Base-by-base conservation (phyloP, 2,113 vertebrate genomes). In the Dromiciops gliroides region DNA sequence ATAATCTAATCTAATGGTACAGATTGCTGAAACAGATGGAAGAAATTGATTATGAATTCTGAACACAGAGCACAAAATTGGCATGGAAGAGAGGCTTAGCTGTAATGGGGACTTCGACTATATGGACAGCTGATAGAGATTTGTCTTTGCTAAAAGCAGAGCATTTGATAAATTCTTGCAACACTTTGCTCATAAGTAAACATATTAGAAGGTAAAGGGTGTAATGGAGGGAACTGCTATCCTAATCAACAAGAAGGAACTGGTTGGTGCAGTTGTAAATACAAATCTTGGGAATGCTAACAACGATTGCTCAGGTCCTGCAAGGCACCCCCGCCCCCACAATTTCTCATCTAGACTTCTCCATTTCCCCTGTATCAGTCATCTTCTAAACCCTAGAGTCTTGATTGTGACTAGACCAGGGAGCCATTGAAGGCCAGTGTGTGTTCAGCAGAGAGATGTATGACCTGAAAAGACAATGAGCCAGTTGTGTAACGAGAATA, bases 1-100 rank as follows among this genome's bases (percentile, higher is more conserved):
- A 83, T 83, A 44, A 83, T 83, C 67, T 83, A 83, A 75, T 83
- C 67, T 83, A 83, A 75, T 83, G 67, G n/a, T 83, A 83, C 67
- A 83, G 67, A 83, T 83, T 83, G 67, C 19, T 22, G 67, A 83
- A 83, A 44, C 67, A 83, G 67, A 83, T 83, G 67, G 67, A 83
- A 83, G 67, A 44, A 83, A 83, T 83, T 83, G 67, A 83, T 83
- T 83, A 83, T 83, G n/a, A 83, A 83, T 83, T 83, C 67, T 44
- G 16, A 83, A 83, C 67, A 83, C n/a, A 83, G 67, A 1, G 44
- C 19, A 83, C n/a, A 83, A 83, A 83, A 83, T 83, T 83, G 67
- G 37, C 67, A 83, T 83, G 67, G 67, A 83, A 44, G 19, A 83
- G 67, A 83, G 67, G n/a, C 67, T 44, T 83, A 83, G 6, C 67